Conservation (phyloP, 2,888 invertebrate genomes). For the Eupithecia vulgata region DNA sequence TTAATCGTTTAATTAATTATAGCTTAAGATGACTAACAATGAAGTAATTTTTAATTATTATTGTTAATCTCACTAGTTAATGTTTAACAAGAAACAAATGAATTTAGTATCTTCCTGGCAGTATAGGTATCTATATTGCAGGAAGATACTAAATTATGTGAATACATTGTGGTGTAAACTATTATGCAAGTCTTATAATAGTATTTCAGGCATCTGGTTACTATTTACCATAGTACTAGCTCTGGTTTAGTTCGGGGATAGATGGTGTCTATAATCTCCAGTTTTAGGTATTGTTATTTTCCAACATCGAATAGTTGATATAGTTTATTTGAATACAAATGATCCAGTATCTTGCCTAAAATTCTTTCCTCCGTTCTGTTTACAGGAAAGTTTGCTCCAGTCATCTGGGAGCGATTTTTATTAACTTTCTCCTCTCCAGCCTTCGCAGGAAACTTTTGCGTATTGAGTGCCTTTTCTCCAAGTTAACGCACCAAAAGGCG, state of each 20-base stretch:
- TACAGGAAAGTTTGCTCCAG: conserved; percentile 70
- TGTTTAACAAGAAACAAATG: not conserved
- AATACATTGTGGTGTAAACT: not conserved
- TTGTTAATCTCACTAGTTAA: not conserved
- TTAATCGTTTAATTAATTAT: not conserved
- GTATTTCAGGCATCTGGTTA: not conserved
- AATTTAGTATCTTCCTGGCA: not conserved
- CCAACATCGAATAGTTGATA: not conserved
- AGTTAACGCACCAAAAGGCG: conserved; percentile 67
- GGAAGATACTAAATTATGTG: too few relatives aligned
- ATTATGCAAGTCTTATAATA: not conserved
- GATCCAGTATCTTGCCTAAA: conserved; percentile 47
- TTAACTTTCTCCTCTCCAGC: conserved; percentile 63
- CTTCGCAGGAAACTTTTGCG: conserved; percentile 43
- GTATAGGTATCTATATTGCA: too few relatives aligned
- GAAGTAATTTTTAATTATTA: not conserved
- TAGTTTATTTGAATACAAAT: conserved; percentile 13
- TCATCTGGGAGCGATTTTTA: conserved; percentile 80
- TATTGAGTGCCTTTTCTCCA: conserved; percentile 60
- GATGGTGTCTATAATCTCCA: not conserved
- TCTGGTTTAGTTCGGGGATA: not conserved
- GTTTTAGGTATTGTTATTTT: not conserved
- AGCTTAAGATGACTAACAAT: not conserved
- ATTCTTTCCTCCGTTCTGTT: conserved; percentile 60
- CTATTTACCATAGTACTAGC: not conserved